Base-by-base conservation (phyloP, 2,888 invertebrate species). In the Limnephilus lunatus region DNA sequence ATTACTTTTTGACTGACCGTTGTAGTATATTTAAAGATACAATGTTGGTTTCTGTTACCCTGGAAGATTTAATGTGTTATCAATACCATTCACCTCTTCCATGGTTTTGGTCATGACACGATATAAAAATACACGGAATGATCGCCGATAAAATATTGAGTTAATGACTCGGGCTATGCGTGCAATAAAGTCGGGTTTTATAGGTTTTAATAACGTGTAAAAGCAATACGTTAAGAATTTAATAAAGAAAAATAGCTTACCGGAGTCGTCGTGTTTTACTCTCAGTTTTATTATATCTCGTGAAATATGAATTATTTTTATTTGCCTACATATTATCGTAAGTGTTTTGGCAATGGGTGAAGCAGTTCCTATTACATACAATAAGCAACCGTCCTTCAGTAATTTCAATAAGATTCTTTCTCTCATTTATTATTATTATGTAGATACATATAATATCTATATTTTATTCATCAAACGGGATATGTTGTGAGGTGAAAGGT, bases 61-160 rank as follows among this genome's bases (percentile, higher is more conserved):
- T 86, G 86, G 86, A 48, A 68, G 88, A 30, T 88, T 88, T 88
- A 88, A 88, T 88, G 88, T 68, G 68, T 53, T 88, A 88, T 88
- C 88, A 68, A 88, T 88, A 88, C 35, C 35, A 32, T 68, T 68
- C 53, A 88, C 88, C 88, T 88, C 68, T 53, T 25, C 19, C 31
- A 32, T 25, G 31, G 32, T 15, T 68, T 68, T 88, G 88, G 53
- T 53, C 39, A 39, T 89, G 81, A 89, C 81, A 81, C 25, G 68
- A 68, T 89, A 81, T 89, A 81, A 89, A 81, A 81, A 89, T 89
- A 89, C 25, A 81, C 35, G 81, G 89, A 35, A 81, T 35, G 81
- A 89, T 81, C 35, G 88, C 80, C 88, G 68, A 68, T 68, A 88
- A 88, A 44, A 44, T 44, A 88, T 88, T 68, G 68, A n/a, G 31